A percentile compares a stretch with the other conserved stretches of the same genome.
Conservation (phyloP, 2,888 invertebrate species). For the Drosophila infuscata region DNA sequence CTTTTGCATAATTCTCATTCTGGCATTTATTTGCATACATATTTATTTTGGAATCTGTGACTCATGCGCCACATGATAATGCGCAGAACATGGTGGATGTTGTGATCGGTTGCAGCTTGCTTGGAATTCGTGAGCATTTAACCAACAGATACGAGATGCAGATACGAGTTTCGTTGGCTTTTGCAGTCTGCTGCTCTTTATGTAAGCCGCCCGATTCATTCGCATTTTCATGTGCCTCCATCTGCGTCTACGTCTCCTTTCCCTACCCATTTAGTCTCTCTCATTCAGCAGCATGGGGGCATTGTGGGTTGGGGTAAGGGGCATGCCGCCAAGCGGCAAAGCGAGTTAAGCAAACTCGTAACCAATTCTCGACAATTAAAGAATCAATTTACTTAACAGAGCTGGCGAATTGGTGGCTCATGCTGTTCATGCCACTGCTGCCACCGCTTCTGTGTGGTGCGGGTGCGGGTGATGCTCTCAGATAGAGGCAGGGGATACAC, state of each 20-base stretch:
- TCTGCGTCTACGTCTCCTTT: not conserved
- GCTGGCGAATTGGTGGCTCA: slow-evolving; percentile 70
- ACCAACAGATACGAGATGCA: slow-evolving; percentile 32
- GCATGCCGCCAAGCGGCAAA: slow-evolving; percentile 49
- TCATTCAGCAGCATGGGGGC: slow-evolving; percentile 60
- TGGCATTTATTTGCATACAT: slow-evolving; percentile 61
- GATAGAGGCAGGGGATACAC: slow-evolving; percentile 27
- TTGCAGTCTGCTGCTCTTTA: slow-evolving; percentile 25
- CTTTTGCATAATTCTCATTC: slow-evolving; percentile 62
- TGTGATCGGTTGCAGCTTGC: slow-evolving; percentile 6
- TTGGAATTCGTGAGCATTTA: slow-evolving; percentile 33
- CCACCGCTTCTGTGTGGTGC: slow-evolving; percentile 35
- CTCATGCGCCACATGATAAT: slow-evolving; percentile 39
- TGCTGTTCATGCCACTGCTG: slow-evolving; percentile 23
- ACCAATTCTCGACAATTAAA: slow-evolving; percentile 79
- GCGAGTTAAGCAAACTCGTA: slow-evolving; percentile 79
- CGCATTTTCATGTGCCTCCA: slow-evolving; percentile 18
- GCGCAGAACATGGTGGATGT: not conserved
- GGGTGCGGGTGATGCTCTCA: slow-evolving; percentile 48
- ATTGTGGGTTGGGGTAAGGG: slow-evolving; percentile 56
- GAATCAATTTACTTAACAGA: slow-evolving; percentile 78
- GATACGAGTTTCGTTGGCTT: slow-evolving; percentile 34
- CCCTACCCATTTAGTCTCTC: not conserved
- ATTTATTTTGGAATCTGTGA: slow-evolving; percentile 71
- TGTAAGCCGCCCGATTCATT: slow-evolving; percentile 51